Evolutionary conservation across 1,140 invertebrate species (phyloP).

Genomic region (Periplaneta americana): DNA sequence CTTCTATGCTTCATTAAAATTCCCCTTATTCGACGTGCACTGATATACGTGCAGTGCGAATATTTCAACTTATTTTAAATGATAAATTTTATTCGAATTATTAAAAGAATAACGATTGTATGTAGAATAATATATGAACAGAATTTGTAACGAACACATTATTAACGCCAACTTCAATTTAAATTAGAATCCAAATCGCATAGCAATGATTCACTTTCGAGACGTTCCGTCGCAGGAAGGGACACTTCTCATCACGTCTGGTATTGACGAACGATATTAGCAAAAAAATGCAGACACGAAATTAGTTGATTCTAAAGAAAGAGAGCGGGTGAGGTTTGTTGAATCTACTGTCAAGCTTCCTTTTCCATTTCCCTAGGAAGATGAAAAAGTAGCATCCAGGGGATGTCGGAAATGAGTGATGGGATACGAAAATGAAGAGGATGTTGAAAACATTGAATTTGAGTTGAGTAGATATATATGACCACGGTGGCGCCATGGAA

Average conservation of each 20-base stretch:
- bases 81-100: no score
- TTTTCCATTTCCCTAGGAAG: neutral
- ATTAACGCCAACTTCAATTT: no score
- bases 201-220: no score
- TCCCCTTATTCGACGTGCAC: no score
- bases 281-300: neutral
- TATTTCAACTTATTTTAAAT: no score
- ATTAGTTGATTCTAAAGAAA: neutral
- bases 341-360: neutral
- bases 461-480: neutral
- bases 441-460: neutral
- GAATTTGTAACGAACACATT: no score
- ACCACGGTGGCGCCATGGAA: neutral
- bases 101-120: no score
- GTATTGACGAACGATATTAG: neutral
- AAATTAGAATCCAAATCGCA: no score
- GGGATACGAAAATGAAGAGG: neutral
- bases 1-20: no score
- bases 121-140: no score
- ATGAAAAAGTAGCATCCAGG: neutral
- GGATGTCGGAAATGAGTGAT: neutral
- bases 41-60: no score
- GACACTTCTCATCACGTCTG: neutral
- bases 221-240: neutral
- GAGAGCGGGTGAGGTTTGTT: neutral